Percentiles rank a stretch among this genome's conserved stretches.
phyloP scores from a whole-genome alignment of 2,797 vertebrate genomes.

The Phyllotis vaccarum region DNA sequence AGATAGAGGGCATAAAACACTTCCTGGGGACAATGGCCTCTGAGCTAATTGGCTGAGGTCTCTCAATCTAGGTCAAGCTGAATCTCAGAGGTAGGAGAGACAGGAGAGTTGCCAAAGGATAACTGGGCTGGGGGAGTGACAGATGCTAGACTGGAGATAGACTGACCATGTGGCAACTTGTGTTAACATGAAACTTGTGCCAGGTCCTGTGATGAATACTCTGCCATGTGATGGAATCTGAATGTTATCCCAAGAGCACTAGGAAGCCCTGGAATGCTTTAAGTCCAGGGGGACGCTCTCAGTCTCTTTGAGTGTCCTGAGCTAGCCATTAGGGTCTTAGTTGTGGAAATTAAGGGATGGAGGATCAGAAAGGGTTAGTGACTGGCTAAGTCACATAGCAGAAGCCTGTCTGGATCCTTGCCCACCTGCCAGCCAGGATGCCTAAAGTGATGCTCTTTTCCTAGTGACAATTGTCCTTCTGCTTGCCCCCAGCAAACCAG shows the following conservation, averaged over 20 bases:
- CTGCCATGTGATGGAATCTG: background rate
- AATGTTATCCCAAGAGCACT: background rate
- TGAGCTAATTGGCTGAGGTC: background rate
- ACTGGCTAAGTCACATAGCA: background rate
- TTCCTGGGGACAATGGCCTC: background rate
- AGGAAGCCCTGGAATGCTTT: background rate
- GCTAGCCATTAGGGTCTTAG: background rate
- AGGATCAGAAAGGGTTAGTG: background rate
- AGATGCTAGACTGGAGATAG: background rate
- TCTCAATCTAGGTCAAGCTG: background rate
- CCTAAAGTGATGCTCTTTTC: background rate
- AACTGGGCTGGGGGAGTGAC: background rate
- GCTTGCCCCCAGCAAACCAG: background rate
- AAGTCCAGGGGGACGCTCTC: background rate
- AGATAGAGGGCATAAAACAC: background rate
- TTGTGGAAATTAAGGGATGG: slow-evolving; percentile 30
- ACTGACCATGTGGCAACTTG: background rate
- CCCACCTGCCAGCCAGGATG: background rate
- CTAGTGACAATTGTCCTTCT: background rate
- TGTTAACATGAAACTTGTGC: background rate
- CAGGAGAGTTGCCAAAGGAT: background rate
- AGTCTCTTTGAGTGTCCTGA: background rate
- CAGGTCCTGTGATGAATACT: background rate
- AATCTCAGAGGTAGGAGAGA: background rate
- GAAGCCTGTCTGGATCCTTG: background rate